Base-by-base conservation (phyloP, 35 echinoderm and acorn worm species). In the Acanthaster planci region DNA sequence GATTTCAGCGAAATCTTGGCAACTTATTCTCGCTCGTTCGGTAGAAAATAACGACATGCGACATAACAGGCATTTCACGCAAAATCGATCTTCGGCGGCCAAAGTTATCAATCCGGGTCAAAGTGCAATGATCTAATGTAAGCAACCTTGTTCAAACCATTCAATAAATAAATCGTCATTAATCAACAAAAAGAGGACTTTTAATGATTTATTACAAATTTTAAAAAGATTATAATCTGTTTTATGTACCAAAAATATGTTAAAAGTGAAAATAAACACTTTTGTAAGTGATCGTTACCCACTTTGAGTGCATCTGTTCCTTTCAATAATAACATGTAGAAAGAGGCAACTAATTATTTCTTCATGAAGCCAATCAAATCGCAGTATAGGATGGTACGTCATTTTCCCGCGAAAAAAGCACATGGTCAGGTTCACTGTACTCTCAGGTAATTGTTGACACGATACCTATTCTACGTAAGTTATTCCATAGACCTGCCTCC, bases 381-480 rank as follows among this genome's bases (percentile, higher is more conserved):
- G 30, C 26, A 72, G 64, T 35, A 36, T 31, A 14, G 18, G 23
- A 5, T 31, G 15, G 4, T 72, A 72, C 64, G 64, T 72, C 64
- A 72, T 72, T 72, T 72, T 72, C 64, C 23, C 64, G 64, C 64
- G 64, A 72, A 72, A 72, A 26, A 26, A 29, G 34, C 64, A 72
- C 64, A 29, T 72, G 64, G 64, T 26, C n/a, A n/a, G n/a, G n/a
- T n/a, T n/a, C n/a, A n/a, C n/a, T n/a, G n/a, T n/a, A n/a, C n/a
- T n/a, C n/a, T n/a, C n/a, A n/a, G n/a, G n/a, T n/a, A n/a, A n/a
- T n/a, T n/a, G n/a, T n/a, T n/a, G 42, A 47, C 42, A 47, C 12
- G 42, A 47, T 47, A 47, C 42, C 4, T 47, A 12, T n/a, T 47
- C 42, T 47, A 47, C 12, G 42, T 12, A 47, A 6, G 42, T n/a